phyloP scores from a whole-genome alignment of 2,888 invertebrate species.

The Drosophila neotestacea region DNA sequence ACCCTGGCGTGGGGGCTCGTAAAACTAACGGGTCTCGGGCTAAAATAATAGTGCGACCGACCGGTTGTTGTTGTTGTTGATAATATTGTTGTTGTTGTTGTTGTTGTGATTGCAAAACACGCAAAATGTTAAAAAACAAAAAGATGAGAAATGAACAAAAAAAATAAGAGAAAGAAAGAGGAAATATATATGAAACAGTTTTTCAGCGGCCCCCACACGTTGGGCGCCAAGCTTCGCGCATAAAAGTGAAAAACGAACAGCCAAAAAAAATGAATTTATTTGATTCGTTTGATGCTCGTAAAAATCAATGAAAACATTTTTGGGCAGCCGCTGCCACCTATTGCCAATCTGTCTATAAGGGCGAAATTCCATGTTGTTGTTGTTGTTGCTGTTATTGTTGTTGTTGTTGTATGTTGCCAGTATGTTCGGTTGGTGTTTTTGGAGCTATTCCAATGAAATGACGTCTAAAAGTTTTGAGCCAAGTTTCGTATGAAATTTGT shows the following conservation, averaged over 20 bases:
- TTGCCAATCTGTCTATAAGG: slow-evolving; percentile 36
- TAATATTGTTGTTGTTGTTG: slow-evolving; percentile 24
- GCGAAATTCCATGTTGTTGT: neutral
- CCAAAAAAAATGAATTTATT: slow-evolving; percentile 65
- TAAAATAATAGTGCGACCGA: slow-evolving; percentile 44
- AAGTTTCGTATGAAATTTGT: slow-evolving; percentile 76
- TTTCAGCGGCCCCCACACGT: slow-evolving; percentile 22
- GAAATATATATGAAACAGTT: slow-evolving; percentile 10
- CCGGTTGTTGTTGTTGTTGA: slow-evolving; percentile 35
- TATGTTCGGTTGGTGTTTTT: slow-evolving; percentile 15
- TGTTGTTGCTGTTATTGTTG: neutral
- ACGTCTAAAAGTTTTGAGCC: slow-evolving; percentile 67
- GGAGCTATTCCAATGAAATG: slow-evolving; percentile 72
- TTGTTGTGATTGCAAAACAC: slow-evolving; percentile 55
- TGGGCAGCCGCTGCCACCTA: slow-evolving; percentile 58
- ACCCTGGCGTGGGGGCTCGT: slow-evolving; percentile 47
- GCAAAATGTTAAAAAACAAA: slow-evolving; percentile 35
- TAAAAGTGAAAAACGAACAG: slow-evolving; percentile 37
- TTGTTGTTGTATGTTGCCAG: neutral
- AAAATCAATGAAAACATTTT: slow-evolving; percentile 80
- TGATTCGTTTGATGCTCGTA: slow-evolving; percentile 76
- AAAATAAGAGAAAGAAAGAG: neutral
- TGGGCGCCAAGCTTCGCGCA: slow-evolving; percentile 39
- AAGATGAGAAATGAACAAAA: neutral
- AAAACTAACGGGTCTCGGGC: slow-evolving; percentile 55